Evolutionary conservation across 1,140 invertebrate species (phyloP).

Genomic region (Rhyzopertha dominica): DNA sequence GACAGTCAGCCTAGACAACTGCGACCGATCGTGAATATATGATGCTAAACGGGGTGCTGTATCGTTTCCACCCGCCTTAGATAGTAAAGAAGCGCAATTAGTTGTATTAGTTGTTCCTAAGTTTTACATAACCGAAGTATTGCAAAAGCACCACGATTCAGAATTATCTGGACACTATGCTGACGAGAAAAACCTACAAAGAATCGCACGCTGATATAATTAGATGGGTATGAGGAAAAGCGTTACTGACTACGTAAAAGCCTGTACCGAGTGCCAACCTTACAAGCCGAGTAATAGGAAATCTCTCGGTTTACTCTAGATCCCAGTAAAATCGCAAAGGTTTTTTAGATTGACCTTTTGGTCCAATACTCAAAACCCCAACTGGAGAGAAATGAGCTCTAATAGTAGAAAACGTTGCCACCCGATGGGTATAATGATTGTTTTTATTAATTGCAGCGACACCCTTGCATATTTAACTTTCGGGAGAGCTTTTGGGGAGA

Average conservation of each 20-base stretch:
- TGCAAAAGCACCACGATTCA: too few relatives aligned
- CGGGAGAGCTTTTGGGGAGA: constrained; percentile 29
- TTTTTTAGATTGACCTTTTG: constrained; percentile 36
- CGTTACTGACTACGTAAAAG: too few relatives aligned
- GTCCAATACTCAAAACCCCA: constrained; percentile 16
- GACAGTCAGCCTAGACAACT: constrained; percentile 23
- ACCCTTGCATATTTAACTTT: constrained; percentile 44
- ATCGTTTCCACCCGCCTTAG: too few relatives aligned
- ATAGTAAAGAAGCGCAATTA: too few relatives aligned
- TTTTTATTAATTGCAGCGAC: constrained; percentile 20
- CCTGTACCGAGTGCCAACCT: constrained; percentile 20
- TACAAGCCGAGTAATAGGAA: constrained; percentile 20
- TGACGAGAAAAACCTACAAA: too few relatives aligned
- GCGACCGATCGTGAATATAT: too few relatives aligned
- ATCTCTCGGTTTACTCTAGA: constrained; percentile 34
- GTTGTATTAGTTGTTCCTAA: too few relatives aligned
- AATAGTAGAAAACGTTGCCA: constrained; percentile 24
- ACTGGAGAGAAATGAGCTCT: constrained; percentile 17
- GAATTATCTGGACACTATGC: too few relatives aligned
- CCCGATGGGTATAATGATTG: constrained; percentile 27
- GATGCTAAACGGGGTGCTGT: too few relatives aligned
- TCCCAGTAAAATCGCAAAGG: constrained; percentile 19
- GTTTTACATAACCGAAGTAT: too few relatives aligned
- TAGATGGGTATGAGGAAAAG: too few relatives aligned
- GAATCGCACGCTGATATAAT: too few relatives aligned